phyloP scores from a whole-genome alignment of 1,140 invertebrate species.

The Drepana arcuata region DNA sequence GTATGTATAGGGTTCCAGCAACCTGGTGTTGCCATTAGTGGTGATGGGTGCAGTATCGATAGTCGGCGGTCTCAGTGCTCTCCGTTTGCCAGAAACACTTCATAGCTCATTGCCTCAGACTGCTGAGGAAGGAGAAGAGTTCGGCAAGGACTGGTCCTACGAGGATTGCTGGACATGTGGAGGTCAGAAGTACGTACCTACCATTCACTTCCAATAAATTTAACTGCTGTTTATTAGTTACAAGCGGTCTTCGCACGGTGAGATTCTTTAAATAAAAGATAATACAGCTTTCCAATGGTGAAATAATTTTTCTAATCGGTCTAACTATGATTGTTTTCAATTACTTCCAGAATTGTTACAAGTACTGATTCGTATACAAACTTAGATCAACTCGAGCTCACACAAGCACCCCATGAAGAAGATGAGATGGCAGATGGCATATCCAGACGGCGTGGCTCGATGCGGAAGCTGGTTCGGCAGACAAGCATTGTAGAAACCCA shows the following conservation, averaged over 20 bases:
- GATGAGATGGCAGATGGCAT: constrained; percentile 56
- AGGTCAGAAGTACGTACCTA: constrained; percentile 72
- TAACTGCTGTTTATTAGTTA: no score
- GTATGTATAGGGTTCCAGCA: constrained; percentile 82
- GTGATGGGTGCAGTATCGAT: constrained; percentile 86
- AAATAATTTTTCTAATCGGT: no score
- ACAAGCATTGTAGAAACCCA: constrained; percentile 85
- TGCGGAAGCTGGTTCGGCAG: constrained; percentile 80
- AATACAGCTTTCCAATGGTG: no score
- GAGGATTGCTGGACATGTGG: constrained; percentile 81
- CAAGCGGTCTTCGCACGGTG: no score
- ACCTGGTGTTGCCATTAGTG: constrained; percentile 84
- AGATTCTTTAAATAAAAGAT: no score
- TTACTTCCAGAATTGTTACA: constrained; percentile 36
- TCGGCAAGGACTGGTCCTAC: constrained; percentile 87
- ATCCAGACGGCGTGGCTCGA: constrained; percentile 64
- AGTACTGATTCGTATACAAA: constrained; percentile 74
- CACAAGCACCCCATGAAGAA: constrained; percentile 46
- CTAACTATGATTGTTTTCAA: no score
- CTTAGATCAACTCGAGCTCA: constrained; percentile 73
- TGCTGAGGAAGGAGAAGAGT: constrained; percentile 88
- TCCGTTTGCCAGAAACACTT: constrained; percentile 86
- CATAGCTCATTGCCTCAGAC: constrained; percentile 86
- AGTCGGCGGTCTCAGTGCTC: constrained; percentile 82
- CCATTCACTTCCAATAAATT: no score